Evolutionary conservation across 2,113 vertebrate genomes (phyloP).

Genomic region (Cyanistes caeruleus): DNA sequence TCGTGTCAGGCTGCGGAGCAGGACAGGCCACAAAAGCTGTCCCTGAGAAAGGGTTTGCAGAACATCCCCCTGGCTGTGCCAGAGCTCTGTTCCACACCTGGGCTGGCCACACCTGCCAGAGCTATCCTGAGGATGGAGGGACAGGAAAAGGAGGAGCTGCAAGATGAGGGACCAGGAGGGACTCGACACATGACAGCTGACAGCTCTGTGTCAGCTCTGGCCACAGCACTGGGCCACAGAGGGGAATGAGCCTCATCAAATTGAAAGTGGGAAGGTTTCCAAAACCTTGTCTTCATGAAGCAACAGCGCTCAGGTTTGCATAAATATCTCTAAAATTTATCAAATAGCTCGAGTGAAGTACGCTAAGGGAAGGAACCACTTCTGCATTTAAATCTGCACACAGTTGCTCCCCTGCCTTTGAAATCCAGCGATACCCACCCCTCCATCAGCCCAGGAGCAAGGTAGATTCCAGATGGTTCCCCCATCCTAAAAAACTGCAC

Average conservation of each 20-base stretch:
- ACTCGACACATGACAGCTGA: neutral
- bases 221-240: neutral
- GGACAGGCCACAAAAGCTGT: neutral
- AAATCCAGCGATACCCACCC: neutral
- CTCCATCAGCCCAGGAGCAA: slow-evolving; percentile 32
- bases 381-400: neutral
- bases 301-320: neutral
- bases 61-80: neutral
- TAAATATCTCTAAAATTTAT: slow-evolving; percentile 46
- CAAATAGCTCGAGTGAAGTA: neutral
- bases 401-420: slow-evolving; percentile 9
- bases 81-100: neutral
- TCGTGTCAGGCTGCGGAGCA: neutral
- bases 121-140: accelerated
- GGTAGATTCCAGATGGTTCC: slow-evolving; percentile 70
- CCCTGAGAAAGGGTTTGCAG: neutral
- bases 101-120: neutral
- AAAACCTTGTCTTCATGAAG: neutral
- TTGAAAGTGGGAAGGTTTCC: slow-evolving; percentile 4
- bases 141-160: neutral
- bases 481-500: slow-evolving; percentile 48
- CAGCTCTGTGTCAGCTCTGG: neutral
- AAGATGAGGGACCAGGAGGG: neutral
- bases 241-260: neutral
- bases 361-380: neutral